Evolutionary conservation across 2,888 invertebrate genomes (phyloP), one percentile per base, ranked within the genome.

Genomic region (Timema podura): DNA sequence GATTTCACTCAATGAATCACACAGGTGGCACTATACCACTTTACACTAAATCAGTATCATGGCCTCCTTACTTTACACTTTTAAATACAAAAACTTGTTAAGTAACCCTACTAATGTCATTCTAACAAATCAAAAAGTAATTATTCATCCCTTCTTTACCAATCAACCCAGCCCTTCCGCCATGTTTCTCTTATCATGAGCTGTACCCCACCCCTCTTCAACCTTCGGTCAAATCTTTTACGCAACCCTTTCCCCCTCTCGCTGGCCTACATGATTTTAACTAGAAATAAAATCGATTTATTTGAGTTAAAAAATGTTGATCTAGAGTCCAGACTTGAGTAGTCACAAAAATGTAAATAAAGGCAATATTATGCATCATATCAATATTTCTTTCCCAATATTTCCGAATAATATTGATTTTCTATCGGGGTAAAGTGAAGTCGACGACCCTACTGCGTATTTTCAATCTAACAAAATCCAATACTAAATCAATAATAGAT

Each of bases 371-470:
- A 3, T 30, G 30, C 3, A 30, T 1, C 30, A 30, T 30, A 30
- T 30, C 30, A 30, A 30, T 30, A 30, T 30, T 30, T 30, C 30
- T 30, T 30, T 30, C 30, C 3, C 30, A 11, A 70, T 45, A 61
- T 70, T 72, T 65, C 66, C 68, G 64, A 71, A 71, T 69, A 71
- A 70, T 73, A 73, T 73, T 73, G 73, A 73, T 73, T 73, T 69
- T 71, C 57, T 64, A 48, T 67, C 64, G 70, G 73, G 73, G 71
- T 68, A 71, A 73, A 71, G 67, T 48, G 69, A 68, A 68, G 73
- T 73, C 73, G 73, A 70, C 73, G 73, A 73, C 73, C 71, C 71
- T 73, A 69, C 68, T 71, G 70, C 70, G 69, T 70, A 71, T 71
- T 69, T 72, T 71, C 71, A 73, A 73, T 70, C 70, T 68, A 68